Evolutionary conservation across 1,140 invertebrate species (phyloP).

Genomic region (Nymphalis io): DNA sequence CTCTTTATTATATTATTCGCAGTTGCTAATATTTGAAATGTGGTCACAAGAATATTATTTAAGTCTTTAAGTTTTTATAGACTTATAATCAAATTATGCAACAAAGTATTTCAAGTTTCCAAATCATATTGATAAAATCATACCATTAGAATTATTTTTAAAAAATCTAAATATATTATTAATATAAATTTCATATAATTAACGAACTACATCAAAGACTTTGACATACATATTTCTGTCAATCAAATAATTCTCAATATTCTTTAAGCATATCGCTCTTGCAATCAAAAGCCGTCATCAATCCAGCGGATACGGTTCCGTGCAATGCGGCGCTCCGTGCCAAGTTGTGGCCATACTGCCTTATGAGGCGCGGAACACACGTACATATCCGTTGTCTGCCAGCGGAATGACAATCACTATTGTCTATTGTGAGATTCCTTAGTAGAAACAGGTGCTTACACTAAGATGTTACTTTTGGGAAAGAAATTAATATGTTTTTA

Average conservation of each 20-base stretch:
- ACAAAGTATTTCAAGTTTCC: no score
- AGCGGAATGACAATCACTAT: conserved; percentile 58
- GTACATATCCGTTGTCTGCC: conserved; percentile 50
- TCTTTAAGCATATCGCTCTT: conserved; percentile 8
- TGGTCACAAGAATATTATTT: no score
- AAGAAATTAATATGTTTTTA: neutral
- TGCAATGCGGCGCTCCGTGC: conserved; percentile 17
- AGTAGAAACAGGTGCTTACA: conserved; percentile 1
- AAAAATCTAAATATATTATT: neutral
- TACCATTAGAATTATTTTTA: no score
- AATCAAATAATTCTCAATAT: conserved; percentile 4
- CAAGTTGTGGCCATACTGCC: conserved; percentile 15
- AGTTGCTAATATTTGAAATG: no score
- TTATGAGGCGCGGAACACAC: conserved; percentile 37
- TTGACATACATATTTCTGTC: neutral
- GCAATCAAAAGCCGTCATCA: conserved; percentile 14
- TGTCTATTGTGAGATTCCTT: conserved; percentile 52
- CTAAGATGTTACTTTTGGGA: neutral
- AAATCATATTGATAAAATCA: no score
- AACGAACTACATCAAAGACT: neutral
- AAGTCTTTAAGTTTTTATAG: no score
- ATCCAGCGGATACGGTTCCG: conserved; percentile 24
- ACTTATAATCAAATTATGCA: no score
- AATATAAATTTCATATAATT: neutral
- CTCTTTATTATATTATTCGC: no score